Evolutionary conservation across 2,888 invertebrate species (phyloP), one percentile per base, ranked within the genome.

Genomic region (Helobdella robusta): DNA sequence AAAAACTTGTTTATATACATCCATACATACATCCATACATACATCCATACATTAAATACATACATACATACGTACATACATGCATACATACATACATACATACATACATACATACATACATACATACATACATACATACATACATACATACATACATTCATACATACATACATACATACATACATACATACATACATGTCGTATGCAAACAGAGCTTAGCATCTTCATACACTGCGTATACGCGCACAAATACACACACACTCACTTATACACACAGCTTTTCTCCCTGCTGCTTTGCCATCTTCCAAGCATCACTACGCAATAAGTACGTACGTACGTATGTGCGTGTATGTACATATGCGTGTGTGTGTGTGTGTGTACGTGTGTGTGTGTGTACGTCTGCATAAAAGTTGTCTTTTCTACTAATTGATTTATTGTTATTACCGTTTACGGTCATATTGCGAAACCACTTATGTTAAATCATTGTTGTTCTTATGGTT

Each of bases 81-180:
- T 64, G 63, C 35, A 65, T 44, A 40, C 35, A 64, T 62, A 59
- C 34, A 60, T 32, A 61, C 15, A 60, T 3, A 35, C 36, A 60
- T 34, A 35, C 36, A 46, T 5, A 61, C 25, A 44, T 62, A 63
- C 25, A 20, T 48, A 64, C 34, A 62, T 59, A 62, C 18, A 65
- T 62, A 65, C 52, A 34, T 64, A 64, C 50, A 59, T 56, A 56
- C 35, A 61, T 60, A 34, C 35, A 64, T 64, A 36, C 52, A 63
- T 63, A 59, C 63, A 63, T 56, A 59, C 63, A 59, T 56, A 59
- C 50, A 63, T 28, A 54, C 54, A 63, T 63, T 56, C 52, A 64
- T 58, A 64, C 34, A 34, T 34, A 58, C 56, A 58, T 34, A 34
- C 34, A 34, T 2, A 58, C 32, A 32, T 64, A 56, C 35, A 59